Evolutionary conservation across 1,140 invertebrate genomes (phyloP), one percentile per base, ranked within the genome.

Genomic region (Trachymyrmex cornetzi): DNA sequence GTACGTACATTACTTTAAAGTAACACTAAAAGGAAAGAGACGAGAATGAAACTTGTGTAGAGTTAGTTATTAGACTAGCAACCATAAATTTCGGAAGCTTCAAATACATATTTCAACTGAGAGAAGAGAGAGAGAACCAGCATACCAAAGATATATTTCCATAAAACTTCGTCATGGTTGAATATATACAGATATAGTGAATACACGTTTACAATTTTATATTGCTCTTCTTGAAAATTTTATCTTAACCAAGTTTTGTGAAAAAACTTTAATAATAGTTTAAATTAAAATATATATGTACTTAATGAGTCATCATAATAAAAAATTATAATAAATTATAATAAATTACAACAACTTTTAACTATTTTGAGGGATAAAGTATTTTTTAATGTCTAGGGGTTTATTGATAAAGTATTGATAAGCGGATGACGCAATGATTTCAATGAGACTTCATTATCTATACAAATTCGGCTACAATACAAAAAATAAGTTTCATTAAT

Each of bases 1-100:
- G 7, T 50, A 19, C 11, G n/a, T 19, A 12, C 34, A 22, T 67
- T n/a, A 69, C 12, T 69, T 69, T 48, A 69, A n/a, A 69, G 9
- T 22, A 14, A 67, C n/a, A 69, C 64, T 69, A 69, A 69, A 69
- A 69, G 6, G 24, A 19, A 50, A 16, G n/a, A 69, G n/a, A 38
- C 0, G 11, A 67, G 19, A 38, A 22, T 44, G 34, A 69, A n/a
- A 69, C 27, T 69, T 19, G 12, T 19, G 12, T 69, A 50, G 14
- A 50, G 48, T 69, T 69, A 69, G 12, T 69, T 27, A 24, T 69
- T 69, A 24, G 44, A 24, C n/a, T 30, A 24, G n/a, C 38, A 69
- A 6, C 7, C 14, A 69, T 69, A 69, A 69, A 50, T 69, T 69
- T 50, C 11, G 6, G 12, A 27, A 69, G 12, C 22, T 48, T 69